Evolutionary conservation across 2,113 vertebrate genomes (phyloP), one percentile per base, ranked within the genome.

Genomic region (Podiceps cristatus): DNA sequence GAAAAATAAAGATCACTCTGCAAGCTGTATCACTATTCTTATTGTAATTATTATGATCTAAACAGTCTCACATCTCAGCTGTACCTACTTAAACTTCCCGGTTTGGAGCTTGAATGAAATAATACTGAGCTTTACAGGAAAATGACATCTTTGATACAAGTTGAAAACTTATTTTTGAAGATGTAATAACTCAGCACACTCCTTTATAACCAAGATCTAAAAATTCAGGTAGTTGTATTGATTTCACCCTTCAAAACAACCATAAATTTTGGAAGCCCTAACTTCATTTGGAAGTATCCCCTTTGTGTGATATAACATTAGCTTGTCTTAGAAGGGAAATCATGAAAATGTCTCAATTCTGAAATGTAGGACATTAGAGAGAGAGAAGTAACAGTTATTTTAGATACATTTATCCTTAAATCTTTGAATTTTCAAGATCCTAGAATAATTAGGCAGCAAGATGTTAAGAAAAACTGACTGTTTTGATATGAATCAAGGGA

Each of bases 231-330:
- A 33, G 22, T 17, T 79, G 3, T 69, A 69, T 83, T 76, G 63
- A 91, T 88, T 79, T 93, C 59, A 86, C 3, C 13, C 31, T 91
- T 89, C 84, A 62, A 89, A 94, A 91, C 37, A 94, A 68, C 35
- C 0, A 0, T 52, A 64, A 83, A 75, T 86, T 94, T 82, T 88
- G 44, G 37, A 77, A 86, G 58, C 29, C 5, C 23, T 73, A 60
- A 44, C 19, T 91, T 89, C 9, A 9, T 69, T 91, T 86, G 52
- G 35, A 29, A 89, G 78, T 71, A 90, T 55, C 25, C 75, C 2
- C 15, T 82, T 93, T 74, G 33, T 63, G 56, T 75, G 47, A 35
- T 50, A 89, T 11, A 82, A 29, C 13, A 67, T 52, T 23, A 86
- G 44, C 42, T 86, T 89, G n/a, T 62, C 64, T 93, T 72, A 64